Base-by-base conservation (phyloP, 2,797 vertebrate genomes). In the Adrianichthys oophorus region DNA sequence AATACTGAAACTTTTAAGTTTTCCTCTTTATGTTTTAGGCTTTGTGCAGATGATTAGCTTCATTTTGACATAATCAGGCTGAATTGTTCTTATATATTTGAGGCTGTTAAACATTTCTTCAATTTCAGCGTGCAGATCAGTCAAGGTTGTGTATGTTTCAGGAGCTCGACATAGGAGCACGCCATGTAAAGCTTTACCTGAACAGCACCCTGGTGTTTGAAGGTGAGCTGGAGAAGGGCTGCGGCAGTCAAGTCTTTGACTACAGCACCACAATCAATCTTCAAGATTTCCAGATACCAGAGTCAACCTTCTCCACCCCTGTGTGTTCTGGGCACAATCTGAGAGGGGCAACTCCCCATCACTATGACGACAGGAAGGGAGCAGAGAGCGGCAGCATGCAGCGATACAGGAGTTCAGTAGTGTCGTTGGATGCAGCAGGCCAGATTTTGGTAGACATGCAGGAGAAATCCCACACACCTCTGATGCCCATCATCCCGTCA, bases 161-260 rank as follows among this genome's bases (percentile, higher is more conserved):
- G 97, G 93, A 94, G 48, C 91, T 97, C 52, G 90, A 94, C 48
- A 57, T 95, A 6, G 94, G 95, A 54, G 96, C 91, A 13, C 94
- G 90, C 48, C 90, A 93, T 1, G 86, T 98, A 72, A 95, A 92
- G 78, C 65, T 98, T 18, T 98, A 98, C 24, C 77, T 97, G 21
- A 93, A 98, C 85, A 92, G 94, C 85, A 92, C 84, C 0, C 79
- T 97, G 69, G 86, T 95, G 55, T 98, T 96, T 72, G 93, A 96
- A 47, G 95, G 95, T 0, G 83, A 93, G 58, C 87, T 99, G 79
- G 89, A 92, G 66, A 95, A 90, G 85, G 94, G 94, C 62, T 92
- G 89, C 4, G 94, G 91, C 15, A 92, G 92, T 75, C 87, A 92
- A 56, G 88, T 92, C 0, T 80, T 91, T 53, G 92, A 92, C 78